Evolutionary conservation across 2,888 invertebrate species (phyloP), one percentile per base, ranked within the genome.

Genomic region (Andrena praecox): DNA sequence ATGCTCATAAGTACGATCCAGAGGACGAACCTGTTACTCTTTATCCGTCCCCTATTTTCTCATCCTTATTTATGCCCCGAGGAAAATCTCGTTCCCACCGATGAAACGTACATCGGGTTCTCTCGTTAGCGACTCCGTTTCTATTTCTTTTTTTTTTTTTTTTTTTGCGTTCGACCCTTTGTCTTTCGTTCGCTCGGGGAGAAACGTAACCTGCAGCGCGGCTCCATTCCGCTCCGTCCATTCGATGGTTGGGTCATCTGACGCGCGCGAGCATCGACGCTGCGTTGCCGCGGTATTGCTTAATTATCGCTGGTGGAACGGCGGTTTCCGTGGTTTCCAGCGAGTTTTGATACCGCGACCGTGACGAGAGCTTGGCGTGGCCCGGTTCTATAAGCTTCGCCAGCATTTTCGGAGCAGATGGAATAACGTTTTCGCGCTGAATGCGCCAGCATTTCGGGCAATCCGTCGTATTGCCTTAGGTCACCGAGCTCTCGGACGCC

Each of bases 1-100:
- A 67, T 68, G 72, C 68, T 80, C 80, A 72, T 80, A 80, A 80
- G 80, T 80, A 80, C 80, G 56, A 80, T 80, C 80, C 72, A 80
- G 63, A 50, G 80, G 63, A 80, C 80, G 72, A 72, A 63, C 67
- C 35, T 35, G 79, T 79, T 72, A 59, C 80, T 72, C 80, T 80
- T 80, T 80, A 80, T 79, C 80, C 80, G 63, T 35, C 24, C 66
- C n/a, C 29, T 50, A 16, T 67, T 56, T 31, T 63, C 31, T 63
- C 31, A 80, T 72, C 42, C 80, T 79, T 72, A 80, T 80, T 80
- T 80, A 80, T 42, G 80, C 72, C 16, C 63, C 72, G 56, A 79
- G 80, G 80, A 56, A 80, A 80, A 80, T 72, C 80, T 64, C 80
- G 67, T 80, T 72, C 68, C 56, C 80, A 72, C 68, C 66, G 60